Base-by-base conservation (phyloP, 2,888 invertebrate species). In the Orthosia gracilis region DNA sequence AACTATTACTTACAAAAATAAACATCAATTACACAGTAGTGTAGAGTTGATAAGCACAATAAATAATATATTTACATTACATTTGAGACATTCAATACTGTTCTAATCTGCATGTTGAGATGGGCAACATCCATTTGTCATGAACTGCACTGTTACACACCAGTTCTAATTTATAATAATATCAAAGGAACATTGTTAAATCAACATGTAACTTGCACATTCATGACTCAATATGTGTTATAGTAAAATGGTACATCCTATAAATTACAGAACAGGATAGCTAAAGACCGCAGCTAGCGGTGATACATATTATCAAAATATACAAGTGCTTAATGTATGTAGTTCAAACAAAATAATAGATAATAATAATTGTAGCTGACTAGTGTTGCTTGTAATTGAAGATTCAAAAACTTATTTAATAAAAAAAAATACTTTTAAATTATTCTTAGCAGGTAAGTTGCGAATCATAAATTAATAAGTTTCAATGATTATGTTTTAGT, bases 1-100 rank as follows among this genome's bases (percentile, higher is more conserved):
- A 94, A 84, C 91, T 94, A 93, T 93, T 91, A 93, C 93, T 94
- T 94, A 94, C 88, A 92, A 90, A 84, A 94, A 92, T 92, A 92
- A 94, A 94, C 91, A 91, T 92, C 77, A 91, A 90, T 89, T 91
- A 92, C 91, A 93, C 90, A 87, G 80, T 87, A 65, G 75, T 82
- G 84, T 85, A 76, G 49, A 77, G 67, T 79, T 73, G 67, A 77
- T 82, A 87, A 81, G 86, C 82, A 80, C 69, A 87, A 86, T 86
- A 86, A 87, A 86, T 87, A 85, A 85, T 69, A 72, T 84, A 83
- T 78, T 84, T 83, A 87, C 83, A 85, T 69, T 67, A 68, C 47
- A 47, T 21, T 52, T 0, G 11, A 76, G 59, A 81, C 66, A 77
- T 72, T 59, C 62, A 61, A 80, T 76, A 84, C 79, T 83, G 73